These are phyloP conservation scores for Mycteria americana DNA, from an alignment of 2,797 vertebrate genomes.

Conservation along the genomic window DNA sequence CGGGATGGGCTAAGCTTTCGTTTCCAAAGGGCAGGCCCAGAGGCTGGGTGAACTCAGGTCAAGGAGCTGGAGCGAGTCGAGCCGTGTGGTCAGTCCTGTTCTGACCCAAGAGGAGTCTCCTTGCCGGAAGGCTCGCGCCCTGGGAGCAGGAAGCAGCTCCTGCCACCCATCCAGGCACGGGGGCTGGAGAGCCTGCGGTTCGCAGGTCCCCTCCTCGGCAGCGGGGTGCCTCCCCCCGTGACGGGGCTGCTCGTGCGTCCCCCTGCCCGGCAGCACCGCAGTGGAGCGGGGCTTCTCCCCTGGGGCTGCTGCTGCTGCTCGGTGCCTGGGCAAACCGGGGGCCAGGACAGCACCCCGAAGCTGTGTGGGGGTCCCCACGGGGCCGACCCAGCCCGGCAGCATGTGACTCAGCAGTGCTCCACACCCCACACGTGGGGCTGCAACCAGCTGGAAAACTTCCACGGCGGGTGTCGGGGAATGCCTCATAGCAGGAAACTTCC, in stretches of 20 bases:
- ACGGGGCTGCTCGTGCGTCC: rapidly evolving
- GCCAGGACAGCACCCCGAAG: neutral
- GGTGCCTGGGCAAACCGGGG: neutral
- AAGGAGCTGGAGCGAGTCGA: neutral
- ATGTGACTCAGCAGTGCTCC: neutral
- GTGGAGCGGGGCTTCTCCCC: rapidly evolving
- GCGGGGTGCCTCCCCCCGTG: rapidly evolving
- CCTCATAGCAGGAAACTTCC: conserved; percentile 45
- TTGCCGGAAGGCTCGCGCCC: neutral
- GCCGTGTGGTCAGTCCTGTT: neutral
- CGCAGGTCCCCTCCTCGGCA: neutral
- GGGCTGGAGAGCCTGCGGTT: neutral
- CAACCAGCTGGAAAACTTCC: neutral
- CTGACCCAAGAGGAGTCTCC: neutral
- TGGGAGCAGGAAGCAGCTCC: neutral
- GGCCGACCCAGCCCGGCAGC: rapidly evolving
- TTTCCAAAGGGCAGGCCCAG: conserved; percentile 9
- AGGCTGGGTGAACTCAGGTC: conserved; percentile 19
- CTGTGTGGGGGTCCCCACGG: rapidly evolving
- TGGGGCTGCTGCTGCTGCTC: neutral
- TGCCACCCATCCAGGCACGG: neutral
- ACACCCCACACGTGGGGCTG: neutral
- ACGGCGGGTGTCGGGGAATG: neutral
- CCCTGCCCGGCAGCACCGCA: rapidly evolving
- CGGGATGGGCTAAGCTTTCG: neutral